Evolutionary conservation across 2,113 vertebrate species (phyloP), one percentile per base, ranked within the genome.

Genomic region (Oryzias curvinotus): DNA sequence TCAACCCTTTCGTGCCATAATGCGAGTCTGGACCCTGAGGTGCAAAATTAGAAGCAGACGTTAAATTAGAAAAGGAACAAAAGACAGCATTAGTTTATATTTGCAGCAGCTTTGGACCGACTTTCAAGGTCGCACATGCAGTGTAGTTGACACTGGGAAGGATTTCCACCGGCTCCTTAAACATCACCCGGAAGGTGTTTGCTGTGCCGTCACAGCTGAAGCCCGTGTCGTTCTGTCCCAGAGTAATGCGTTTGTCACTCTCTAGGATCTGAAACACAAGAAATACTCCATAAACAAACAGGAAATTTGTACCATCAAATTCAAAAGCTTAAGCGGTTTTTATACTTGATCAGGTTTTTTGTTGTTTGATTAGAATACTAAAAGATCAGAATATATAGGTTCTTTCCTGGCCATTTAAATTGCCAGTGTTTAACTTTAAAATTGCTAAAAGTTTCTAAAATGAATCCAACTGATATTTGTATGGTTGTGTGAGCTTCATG

Each of bases 141-240:
- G 95, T 97, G 90, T 97, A 98, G 89, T 92, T 96, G 75, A 96
- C 91, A 0, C 91, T 96, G 75, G 96, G 95, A 49, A 95, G 77
- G 62, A 98, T 95, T 80, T 97, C 96, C 68, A 98, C 91, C 0
- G 95, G 95, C 47, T 98, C 95, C 73, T 95, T 97, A 86, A 98
- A 97, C 95, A 98, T 96, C 43, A 98, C 96, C 83, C 95, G 88
- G 90, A 98, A 98, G 0, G 95, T 97, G 73, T 80, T 95, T 3
- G 94, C 92, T 1, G 95, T 95, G 58, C 96, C 95, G 6, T 98
- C 95, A 52, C 96, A 98, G 71, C 95, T 97, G 63, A 98, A 98
- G 3, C 95, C 95, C 0, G 95, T 98, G 72, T 98, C 95, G 0
- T 97, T 97, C 53, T 97, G 95, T 56, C 95, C 95, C 14, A 97